These are phyloP conservation scores for Reticulitermes lucifugus DNA, from an alignment of 2,888 invertebrate genomes.

Conservation along the genomic window DNA sequence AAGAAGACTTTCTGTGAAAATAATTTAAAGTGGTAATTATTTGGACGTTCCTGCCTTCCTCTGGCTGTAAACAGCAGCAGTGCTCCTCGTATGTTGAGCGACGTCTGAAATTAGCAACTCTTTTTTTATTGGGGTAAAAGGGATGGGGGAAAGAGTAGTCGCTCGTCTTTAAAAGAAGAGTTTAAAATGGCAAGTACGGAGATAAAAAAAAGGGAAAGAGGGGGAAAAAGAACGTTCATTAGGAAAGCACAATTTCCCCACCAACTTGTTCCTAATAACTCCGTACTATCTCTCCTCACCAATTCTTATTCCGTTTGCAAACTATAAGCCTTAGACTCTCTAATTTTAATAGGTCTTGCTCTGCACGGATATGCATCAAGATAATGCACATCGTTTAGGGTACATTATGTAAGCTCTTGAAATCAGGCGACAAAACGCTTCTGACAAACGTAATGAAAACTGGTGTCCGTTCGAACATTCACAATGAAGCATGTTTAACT, in stretches of 20 bases:
- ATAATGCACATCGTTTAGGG: too few species aligned
- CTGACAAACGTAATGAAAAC: too few species aligned
- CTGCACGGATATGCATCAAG: too few species aligned
- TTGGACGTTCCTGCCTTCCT: background rate
- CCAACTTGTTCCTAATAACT: slow-evolving; percentile 16
- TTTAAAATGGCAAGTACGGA: slow-evolving; percentile 7
- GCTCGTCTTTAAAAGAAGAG: background rate
- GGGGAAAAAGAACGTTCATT: slow-evolving; percentile 1
- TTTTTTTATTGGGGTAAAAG: slow-evolving; percentile 23
- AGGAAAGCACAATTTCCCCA: slow-evolving; percentile 1
- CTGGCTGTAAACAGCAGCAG: slow-evolving; percentile 22
- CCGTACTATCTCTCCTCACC: background rate
- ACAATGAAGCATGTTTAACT: too few species aligned
- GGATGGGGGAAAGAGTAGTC: background rate
- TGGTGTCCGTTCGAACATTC: too few species aligned
- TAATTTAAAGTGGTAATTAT: slow-evolving; percentile 42
- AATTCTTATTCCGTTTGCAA: background rate
- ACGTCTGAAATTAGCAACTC: slow-evolving; percentile 36
- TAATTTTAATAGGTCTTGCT: background rate
- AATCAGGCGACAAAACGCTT: too few species aligned
- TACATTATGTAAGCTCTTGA: too few species aligned
- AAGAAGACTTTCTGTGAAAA: slow-evolving; percentile 5
- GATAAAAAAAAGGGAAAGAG: background rate
- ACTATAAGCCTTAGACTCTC: background rate
- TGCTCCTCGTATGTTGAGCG: background rate